phyloP scores from a whole-genome alignment of 2,797 vertebrate genomes.

The Tenualosa thibaudeaui region DNA sequence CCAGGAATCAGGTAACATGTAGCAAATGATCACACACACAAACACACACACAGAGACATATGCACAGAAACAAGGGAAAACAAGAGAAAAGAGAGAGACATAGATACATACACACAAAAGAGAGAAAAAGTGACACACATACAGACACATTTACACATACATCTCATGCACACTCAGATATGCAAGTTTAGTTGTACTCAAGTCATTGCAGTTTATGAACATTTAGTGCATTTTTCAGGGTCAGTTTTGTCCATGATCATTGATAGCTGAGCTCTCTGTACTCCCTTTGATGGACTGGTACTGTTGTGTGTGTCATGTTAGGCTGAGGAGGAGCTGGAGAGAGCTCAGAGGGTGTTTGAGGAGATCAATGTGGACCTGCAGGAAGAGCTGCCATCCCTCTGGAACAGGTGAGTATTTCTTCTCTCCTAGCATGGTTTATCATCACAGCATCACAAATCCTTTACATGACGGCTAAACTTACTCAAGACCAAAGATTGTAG shows the following conservation, averaged over 20 bases:
- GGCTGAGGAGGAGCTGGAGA: constrained; percentile 96
- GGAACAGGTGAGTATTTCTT: constrained; percentile 85
- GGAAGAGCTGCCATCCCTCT: constrained; percentile 95
- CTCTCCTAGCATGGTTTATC: background rate
- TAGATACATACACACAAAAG: background rate
- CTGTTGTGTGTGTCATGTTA: constrained; percentile 52
- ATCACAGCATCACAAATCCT: background rate
- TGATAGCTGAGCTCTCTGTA: background rate
- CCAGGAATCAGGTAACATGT: constrained; percentile 92
- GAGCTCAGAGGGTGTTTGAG: constrained; percentile 98
- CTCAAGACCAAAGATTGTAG: too few relatives aligned
- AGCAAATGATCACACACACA: constrained; percentile 1
- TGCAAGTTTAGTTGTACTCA: background rate
- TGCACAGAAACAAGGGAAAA: too few relatives aligned
- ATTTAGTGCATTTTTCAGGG: background rate
- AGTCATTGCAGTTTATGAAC: background rate
- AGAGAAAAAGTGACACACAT: background rate
- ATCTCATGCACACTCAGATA: background rate
- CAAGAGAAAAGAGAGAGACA: background rate
- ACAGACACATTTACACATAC: background rate
- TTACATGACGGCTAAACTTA: too few relatives aligned
- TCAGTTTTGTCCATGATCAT: background rate
- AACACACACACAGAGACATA: background rate
- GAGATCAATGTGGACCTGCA: constrained; percentile 97
- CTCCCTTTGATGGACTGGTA: background rate